Percentiles rank a stretch among this genome's conserved stretches.
phyloP scores from a whole-genome alignment of 1,140 invertebrate genomes.

The Stenopsyche tienmushanensis region DNA sequence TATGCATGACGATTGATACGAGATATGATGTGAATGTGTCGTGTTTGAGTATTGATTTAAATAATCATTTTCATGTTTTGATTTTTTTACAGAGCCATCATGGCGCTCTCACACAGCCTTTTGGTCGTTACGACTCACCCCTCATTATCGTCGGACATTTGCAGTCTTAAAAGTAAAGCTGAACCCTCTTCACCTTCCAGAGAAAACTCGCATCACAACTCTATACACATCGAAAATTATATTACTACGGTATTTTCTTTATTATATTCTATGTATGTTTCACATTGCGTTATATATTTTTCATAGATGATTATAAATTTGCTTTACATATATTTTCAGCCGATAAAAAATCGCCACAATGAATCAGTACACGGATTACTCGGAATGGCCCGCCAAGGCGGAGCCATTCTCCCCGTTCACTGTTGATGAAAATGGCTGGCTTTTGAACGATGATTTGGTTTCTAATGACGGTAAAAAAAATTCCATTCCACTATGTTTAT shows the following conservation, averaged over 20 bases:
- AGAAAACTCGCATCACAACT: too few species aligned
- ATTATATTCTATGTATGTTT: too few species aligned
- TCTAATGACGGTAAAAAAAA: slow-evolving; percentile 31
- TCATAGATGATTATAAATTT: too few species aligned
- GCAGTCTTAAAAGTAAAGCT: slow-evolving; percentile 24
- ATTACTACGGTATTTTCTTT: too few species aligned
- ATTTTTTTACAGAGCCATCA: slow-evolving; percentile 40
- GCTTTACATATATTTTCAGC: slow-evolving; percentile 24
- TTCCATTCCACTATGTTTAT: slow-evolving; percentile 3
- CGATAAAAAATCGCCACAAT: slow-evolving; percentile 23
- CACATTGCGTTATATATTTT: too few species aligned
- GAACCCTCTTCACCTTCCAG: too few species aligned
- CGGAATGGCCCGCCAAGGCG: slow-evolving; percentile 37
- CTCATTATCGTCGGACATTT: slow-evolving; percentile 27
- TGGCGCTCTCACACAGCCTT: slow-evolving; percentile 35
- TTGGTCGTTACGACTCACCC: slow-evolving; percentile 30
- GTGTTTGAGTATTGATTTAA: background rate
- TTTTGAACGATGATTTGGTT: slow-evolving; percentile 30
- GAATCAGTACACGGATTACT: slow-evolving; percentile 18
- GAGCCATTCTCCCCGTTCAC: slow-evolving; percentile 36
- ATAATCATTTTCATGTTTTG: background rate
- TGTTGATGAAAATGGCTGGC: slow-evolving; percentile 30
- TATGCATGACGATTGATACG: too few species aligned
- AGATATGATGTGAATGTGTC: too few species aligned
- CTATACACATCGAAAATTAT: too few species aligned